Base-by-base conservation (phyloP, 2,113 vertebrate species). In the Pongo pygmaeus region DNA sequence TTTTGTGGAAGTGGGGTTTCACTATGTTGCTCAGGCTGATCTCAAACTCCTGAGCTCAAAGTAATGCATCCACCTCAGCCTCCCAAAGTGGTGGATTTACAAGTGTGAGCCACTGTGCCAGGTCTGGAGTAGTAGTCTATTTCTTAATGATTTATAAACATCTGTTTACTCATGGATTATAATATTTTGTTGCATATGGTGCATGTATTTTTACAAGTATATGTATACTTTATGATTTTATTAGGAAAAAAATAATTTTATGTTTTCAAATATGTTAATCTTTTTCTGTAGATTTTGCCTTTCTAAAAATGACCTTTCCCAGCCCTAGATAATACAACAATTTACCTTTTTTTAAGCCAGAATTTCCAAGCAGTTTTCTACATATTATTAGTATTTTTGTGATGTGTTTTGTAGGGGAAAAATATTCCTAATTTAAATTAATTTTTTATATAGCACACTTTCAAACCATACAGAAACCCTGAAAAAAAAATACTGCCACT, bases 91-190 rank as follows among this genome's bases (percentile, higher is more conserved):
- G 5, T 64, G 27, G 61, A 64, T 30, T 64, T 64, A 30, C 61
- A 64, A 12, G 27, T 64, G 27, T 64, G 27, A 64, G 61, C 61
- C 61, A 30, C 61, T 30, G 27, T 64, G 61, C 61, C 6, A 5
- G 61, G 27, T 64, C 27, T 64, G 27, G 61, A 32, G 12, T 32
- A 64, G 61, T 13, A 64, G 27, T 64, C 61, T 30, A 3, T 85
- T 85, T 85, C 38, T 75, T 89, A 90, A 67, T 90, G 38, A 94
- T 46, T 90, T 84, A 77, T 90, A 84, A 77, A 55, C 46, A 64
- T 89, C 52, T 74, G 20, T 72, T 59, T 70, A 27, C 27, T 52
- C 27, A 90, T 55, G 11, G 11, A 35, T 84, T 84, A 46, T 46
- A 57, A 46, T 48, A 12, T 84, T 89, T 84, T 35, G 18, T 61